phyloP scores from a whole-genome alignment of 2,797 vertebrate genomes.

The Sitta carolinensis region DNA sequence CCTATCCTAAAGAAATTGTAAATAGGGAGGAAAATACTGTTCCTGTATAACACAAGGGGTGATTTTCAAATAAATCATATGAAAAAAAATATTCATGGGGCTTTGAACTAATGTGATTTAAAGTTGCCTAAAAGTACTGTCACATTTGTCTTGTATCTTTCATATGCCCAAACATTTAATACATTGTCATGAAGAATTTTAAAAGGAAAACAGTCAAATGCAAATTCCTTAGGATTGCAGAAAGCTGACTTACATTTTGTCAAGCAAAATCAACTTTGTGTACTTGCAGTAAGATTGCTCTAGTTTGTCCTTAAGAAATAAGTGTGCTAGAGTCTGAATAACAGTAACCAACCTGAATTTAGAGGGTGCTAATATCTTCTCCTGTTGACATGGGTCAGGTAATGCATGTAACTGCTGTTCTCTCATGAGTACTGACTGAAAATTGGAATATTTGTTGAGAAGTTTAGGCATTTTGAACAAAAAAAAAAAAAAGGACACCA shows the following conservation, averaged over 20 bases:
- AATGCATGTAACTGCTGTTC: background rate
- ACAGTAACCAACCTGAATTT: background rate
- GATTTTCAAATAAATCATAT: background rate
- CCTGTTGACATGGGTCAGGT: background rate
- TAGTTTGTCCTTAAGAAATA: background rate
- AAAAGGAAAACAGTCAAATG: background rate
- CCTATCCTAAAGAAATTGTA: background rate
- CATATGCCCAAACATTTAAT: background rate
- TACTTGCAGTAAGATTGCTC: background rate
- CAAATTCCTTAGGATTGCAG: background rate
- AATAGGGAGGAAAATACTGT: background rate
- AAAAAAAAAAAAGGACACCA: background rate
- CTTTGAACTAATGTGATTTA: background rate
- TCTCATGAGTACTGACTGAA: background rate
- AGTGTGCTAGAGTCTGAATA: background rate
- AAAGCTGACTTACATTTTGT: background rate
- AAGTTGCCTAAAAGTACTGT: background rate
- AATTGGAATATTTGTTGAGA: background rate
- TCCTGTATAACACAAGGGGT: background rate
- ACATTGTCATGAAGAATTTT: background rate
- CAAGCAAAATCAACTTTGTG: background rate
- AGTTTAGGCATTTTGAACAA: background rate
- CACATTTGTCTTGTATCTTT: background rate
- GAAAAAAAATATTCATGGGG: background rate
- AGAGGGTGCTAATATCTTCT: background rate